phyloP scores from a whole-genome alignment of 1,140 invertebrate genomes.

The Sminthurinus signatus region DNA sequence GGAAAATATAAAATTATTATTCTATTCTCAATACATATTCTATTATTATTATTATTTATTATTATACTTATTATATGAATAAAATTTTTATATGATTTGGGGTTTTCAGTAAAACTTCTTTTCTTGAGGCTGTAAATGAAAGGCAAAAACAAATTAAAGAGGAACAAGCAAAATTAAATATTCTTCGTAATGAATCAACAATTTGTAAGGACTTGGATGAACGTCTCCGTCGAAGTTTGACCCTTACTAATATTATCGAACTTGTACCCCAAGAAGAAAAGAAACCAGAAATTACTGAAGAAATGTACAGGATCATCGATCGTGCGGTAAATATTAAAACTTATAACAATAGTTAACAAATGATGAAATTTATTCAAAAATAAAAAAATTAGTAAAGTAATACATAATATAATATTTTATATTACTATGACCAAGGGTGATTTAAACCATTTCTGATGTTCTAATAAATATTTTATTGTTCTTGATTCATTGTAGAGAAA shows the following conservation, averaged over 20 bases:
- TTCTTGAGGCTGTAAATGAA: neutral
- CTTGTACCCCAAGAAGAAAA: slow-evolving; percentile 18
- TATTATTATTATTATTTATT: too few relatives aligned
- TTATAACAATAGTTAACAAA: too few relatives aligned
- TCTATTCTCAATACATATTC: too few relatives aligned
- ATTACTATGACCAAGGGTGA: too few relatives aligned
- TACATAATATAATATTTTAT: too few relatives aligned
- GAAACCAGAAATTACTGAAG: slow-evolving; percentile 28
- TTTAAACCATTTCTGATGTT: too few relatives aligned
- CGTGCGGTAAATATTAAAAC: slow-evolving; percentile 31
- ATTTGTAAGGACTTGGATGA: slow-evolving; percentile 12
- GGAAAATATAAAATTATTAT: too few relatives aligned
- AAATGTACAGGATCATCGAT: slow-evolving; percentile 28
- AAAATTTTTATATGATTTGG: neutral
- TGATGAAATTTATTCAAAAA: too few relatives aligned
- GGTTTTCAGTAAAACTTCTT: neutral
- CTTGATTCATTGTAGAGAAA: too few relatives aligned
- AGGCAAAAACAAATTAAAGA: slow-evolving; percentile 15
- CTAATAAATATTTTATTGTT: neutral
- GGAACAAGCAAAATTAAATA: slow-evolving; percentile 14
- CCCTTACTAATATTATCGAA: slow-evolving; percentile 34
- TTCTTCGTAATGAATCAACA: slow-evolving; percentile 22
- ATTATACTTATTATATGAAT: too few relatives aligned
- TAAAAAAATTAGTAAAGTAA: too few relatives aligned
- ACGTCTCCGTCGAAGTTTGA: slow-evolving; percentile 22